A percentile compares a stretch with the other conserved stretches of the same genome.
These are phyloP conservation scores for Peromyscus attwateri DNA, from an alignment of 2,797 vertebrate genomes.

Conservation along the genomic window DNA sequence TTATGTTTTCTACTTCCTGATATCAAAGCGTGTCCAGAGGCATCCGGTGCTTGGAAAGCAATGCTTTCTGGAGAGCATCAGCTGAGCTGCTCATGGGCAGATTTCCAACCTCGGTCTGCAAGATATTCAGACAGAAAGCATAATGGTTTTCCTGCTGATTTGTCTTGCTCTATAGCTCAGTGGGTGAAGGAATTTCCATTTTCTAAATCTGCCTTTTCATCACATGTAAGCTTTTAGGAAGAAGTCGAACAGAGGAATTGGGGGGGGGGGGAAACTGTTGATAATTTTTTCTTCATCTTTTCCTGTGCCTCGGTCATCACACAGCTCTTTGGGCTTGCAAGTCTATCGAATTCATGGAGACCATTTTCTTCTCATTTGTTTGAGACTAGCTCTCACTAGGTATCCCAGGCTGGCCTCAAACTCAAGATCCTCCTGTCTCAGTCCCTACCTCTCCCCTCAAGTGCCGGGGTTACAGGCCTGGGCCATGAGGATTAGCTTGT, in stretches of 20 bases:
- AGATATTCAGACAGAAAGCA: background rate
- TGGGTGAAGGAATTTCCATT: background rate
- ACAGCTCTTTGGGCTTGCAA: background rate
- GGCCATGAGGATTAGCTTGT: background rate
- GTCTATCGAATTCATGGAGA: background rate
- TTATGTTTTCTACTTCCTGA: background rate
- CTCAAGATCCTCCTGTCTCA: background rate
- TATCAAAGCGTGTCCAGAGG: background rate
- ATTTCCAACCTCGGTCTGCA: background rate
- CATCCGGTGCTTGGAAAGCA: background rate
- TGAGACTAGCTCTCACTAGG: background rate
- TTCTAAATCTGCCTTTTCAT: background rate
- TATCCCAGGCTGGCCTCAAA: background rate
- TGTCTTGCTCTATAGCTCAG: background rate
- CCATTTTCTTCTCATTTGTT: background rate
- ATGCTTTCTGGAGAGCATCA: background rate
- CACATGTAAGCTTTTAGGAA: slow-evolving; percentile 17
- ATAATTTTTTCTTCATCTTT: slow-evolving; percentile 1
- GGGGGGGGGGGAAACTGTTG: background rate
- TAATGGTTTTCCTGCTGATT: background rate
- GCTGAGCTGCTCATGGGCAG: background rate
- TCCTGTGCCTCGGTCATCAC: slow-evolving; percentile 13
- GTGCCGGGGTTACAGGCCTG: background rate
- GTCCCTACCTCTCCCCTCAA: background rate
- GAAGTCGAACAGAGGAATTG: background rate